A percentile compares a stretch with the other conserved stretches of the same genome.
These are phyloP conservation scores for Naso thynnoides DNA, from an alignment of 2,797 vertebrate species.

Conservation along the genomic window DNA sequence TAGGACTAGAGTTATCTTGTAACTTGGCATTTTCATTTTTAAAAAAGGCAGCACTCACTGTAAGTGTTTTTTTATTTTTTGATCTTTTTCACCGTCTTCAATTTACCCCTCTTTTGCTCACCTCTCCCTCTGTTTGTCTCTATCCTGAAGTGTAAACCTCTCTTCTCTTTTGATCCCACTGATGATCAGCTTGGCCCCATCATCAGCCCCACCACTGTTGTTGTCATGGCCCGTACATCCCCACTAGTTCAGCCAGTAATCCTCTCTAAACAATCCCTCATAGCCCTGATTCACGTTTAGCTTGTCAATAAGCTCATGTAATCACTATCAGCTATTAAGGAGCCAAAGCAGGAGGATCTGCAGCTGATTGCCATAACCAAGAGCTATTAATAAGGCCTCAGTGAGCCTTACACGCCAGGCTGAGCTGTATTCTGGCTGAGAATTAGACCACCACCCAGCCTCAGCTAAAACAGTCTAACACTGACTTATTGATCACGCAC, in stretches of 20 bases:
- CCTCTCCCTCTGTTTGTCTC: constrained; percentile 12
- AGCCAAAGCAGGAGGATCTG: constrained; percentile 64
- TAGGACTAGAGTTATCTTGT: too few species aligned
- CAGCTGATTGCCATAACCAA: constrained; percentile 44
- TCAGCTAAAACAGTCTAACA: constrained; percentile 55
- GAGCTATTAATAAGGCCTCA: constrained; percentile 60
- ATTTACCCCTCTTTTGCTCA: background rate
- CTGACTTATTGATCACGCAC: constrained; percentile 74
- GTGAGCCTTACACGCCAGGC: constrained; percentile 37
- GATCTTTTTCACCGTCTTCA: background rate
- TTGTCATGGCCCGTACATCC: constrained; percentile 55
- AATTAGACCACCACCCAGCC: constrained; percentile 54
- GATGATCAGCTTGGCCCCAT: constrained; percentile 57
- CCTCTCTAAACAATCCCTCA: constrained; percentile 73
- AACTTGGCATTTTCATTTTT: too few species aligned
- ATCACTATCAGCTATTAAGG: constrained; percentile 66
- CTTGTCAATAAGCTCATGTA: constrained; percentile 78
- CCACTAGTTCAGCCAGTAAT: constrained; percentile 62
- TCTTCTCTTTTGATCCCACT: constrained; percentile 23
- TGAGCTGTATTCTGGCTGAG: constrained; percentile 60
- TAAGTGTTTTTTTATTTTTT: too few species aligned
- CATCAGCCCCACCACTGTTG: constrained; percentile 34
- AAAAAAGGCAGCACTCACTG: too few species aligned
- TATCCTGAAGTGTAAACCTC: constrained; percentile 30
- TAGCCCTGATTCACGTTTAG: constrained; percentile 72